Evolutionary conservation across 2,888 invertebrate genomes (phyloP).

Genomic region (Chalcis sispes): DNA sequence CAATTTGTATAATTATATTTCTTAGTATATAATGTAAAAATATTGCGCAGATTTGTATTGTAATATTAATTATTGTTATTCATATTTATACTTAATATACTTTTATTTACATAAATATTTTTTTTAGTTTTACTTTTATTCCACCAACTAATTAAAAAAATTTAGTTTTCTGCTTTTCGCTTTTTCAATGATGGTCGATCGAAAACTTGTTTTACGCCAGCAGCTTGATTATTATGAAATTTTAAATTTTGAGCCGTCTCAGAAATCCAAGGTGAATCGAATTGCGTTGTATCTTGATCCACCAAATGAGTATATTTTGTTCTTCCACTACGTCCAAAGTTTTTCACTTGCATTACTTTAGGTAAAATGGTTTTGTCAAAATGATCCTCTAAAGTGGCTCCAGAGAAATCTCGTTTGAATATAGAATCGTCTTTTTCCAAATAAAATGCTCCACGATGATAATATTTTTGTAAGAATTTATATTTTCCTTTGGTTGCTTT

Average conservation of each 20-base stretch:
- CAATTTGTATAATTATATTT: too few relatives aligned
- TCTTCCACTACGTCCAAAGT: conserved; percentile 98
- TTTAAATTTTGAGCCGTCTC: conserved; percentile 93
- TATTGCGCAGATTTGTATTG: too few relatives aligned
- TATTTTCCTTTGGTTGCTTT: conserved; percentile 98
- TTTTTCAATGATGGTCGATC: conserved; percentile 88
- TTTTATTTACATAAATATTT: too few relatives aligned
- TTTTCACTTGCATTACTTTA: conserved; percentile 99
- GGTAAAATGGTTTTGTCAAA: conserved; percentile 99
- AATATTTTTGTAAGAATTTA: conserved; percentile 99
- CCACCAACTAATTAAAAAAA: too few relatives aligned
- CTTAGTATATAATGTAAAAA: too few relatives aligned
- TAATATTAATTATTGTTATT: too few relatives aligned
- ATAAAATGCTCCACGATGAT: conserved; percentile 99
- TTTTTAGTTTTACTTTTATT: too few relatives aligned
- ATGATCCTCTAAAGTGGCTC: conserved; percentile 98
- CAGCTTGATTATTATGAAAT: conserved; percentile 91
- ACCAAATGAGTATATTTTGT: conserved; percentile 99
- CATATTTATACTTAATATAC: too few relatives aligned
- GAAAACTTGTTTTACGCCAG: conserved; percentile 95
- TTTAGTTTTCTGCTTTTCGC: conserved; percentile 63
- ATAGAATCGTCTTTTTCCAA: conserved; percentile 95
- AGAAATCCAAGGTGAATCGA: conserved; percentile 97
- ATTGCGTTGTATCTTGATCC: conserved; percentile 98
- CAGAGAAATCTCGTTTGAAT: conserved; percentile 94